Conservation (phyloP, 2,113 vertebrate species). For the Cinclus cinclus region DNA sequence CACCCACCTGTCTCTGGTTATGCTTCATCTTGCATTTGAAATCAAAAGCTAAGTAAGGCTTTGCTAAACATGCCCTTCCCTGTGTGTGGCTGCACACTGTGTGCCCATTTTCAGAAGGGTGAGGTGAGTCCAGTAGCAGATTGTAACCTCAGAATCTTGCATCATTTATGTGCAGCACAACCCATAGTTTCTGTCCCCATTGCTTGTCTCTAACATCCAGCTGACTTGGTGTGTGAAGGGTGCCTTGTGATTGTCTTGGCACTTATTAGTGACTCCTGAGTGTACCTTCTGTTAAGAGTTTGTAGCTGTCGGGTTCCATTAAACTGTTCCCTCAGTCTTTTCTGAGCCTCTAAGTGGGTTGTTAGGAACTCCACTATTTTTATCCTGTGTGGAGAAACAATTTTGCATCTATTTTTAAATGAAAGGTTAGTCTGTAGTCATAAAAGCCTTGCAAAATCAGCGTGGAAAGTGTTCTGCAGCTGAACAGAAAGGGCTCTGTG, state of each 20-base stretch:
- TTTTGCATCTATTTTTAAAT: constrained; percentile 42
- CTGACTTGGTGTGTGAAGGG: background rate
- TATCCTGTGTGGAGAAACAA: constrained; percentile 5
- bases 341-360: background rate
- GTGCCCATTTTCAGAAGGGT: background rate
- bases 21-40: background rate
- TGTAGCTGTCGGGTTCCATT: constrained; percentile 9
- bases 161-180: background rate
- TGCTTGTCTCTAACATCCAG: background rate
- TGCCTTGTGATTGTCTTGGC: constrained; percentile 38
- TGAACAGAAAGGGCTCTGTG: background rate
- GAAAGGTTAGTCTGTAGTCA: constrained; percentile 23
- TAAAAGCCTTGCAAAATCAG: constrained; percentile 15
- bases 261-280: background rate
- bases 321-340: constrained; percentile 10
- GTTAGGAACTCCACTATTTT: constrained; percentile 25
- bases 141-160: background rate
- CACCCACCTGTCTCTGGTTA: constrained; percentile 8
- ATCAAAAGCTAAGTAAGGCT: background rate
- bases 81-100: background rate
- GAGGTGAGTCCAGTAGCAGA: background rate
- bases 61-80: background rate
- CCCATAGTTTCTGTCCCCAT: background rate
- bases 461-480: background rate
- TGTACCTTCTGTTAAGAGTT: constrained; percentile 25